Conservation (phyloP, 2,797 vertebrate genomes). For the Discoglossus pictus region DNA sequence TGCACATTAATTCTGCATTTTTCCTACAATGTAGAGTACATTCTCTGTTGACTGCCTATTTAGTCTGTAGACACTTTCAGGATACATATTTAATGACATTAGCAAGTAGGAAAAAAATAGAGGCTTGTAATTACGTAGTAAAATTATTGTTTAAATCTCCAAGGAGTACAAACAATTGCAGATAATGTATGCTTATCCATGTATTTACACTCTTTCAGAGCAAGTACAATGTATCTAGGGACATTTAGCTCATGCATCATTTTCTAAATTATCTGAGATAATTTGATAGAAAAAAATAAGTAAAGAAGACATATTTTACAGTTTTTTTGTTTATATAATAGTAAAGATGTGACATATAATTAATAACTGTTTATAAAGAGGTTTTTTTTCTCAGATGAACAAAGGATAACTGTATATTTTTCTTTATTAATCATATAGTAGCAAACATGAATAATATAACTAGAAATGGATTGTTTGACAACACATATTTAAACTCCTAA, state of each 20-base stretch:
- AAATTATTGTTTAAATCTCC: conserved; percentile 50
- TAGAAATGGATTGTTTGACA: no score
- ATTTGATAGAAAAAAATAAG: conserved; percentile 38
- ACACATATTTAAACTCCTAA: no score
- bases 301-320: no score
- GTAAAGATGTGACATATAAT: no score
- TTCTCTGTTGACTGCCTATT: conserved; percentile 15
- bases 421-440: no score
- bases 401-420: no score
- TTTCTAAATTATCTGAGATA: conserved; percentile 44
- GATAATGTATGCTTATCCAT: conserved; percentile 51
- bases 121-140: conserved; percentile 40
- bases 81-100: conserved; percentile 40
- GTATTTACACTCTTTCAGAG: conserved; percentile 45
- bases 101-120: conserved; percentile 31
- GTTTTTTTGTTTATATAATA: no score
- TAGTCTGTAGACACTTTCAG: conserved; percentile 20
- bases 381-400: no score
- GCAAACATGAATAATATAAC: no score
- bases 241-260: conserved; percentile 41
- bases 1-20: no score
- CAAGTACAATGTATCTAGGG: conserved; percentile 39
- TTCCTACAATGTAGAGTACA: no score
- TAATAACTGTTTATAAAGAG: no score
- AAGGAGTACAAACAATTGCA: conserved; percentile 36